These are phyloP conservation scores for Parotia lawesii DNA, from an alignment of 2,113 vertebrate genomes.

Conservation along the genomic window DNA sequence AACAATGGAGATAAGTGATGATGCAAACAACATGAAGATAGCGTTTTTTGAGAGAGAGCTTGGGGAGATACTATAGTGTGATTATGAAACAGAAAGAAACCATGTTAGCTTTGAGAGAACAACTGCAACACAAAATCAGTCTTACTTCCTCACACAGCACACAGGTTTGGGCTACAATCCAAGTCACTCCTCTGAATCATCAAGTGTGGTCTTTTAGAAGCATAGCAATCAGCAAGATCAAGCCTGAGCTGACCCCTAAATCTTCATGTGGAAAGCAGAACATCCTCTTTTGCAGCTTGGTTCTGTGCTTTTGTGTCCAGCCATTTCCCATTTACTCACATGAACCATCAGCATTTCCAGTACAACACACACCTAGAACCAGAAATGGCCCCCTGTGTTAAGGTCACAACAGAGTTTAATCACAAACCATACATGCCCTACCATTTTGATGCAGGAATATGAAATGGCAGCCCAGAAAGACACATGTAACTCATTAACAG, in stretches of 20 bases:
- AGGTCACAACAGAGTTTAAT: background rate
- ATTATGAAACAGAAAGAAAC: background rate
- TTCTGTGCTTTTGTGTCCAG: background rate
- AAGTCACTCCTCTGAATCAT: background rate
- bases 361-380: background rate
- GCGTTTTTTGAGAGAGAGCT: background rate
- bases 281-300: background rate
- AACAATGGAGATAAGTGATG: background rate
- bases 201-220: background rate
- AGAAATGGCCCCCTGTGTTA: background rate
- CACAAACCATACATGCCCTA: background rate
- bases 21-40: background rate
- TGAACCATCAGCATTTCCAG: background rate
- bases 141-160: background rate
- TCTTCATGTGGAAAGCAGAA: background rate
- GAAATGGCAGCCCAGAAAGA: background rate
- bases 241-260: background rate
- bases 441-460: background rate
- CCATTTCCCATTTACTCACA: background rate
- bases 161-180: background rate
- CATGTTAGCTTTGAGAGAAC: background rate
- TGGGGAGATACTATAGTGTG: background rate
- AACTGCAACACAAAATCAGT: background rate
- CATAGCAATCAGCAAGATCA: background rate
- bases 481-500: background rate